phyloP scores from a whole-genome alignment of 2,797 vertebrate species.

The Stomatorhinus walkeri region DNA sequence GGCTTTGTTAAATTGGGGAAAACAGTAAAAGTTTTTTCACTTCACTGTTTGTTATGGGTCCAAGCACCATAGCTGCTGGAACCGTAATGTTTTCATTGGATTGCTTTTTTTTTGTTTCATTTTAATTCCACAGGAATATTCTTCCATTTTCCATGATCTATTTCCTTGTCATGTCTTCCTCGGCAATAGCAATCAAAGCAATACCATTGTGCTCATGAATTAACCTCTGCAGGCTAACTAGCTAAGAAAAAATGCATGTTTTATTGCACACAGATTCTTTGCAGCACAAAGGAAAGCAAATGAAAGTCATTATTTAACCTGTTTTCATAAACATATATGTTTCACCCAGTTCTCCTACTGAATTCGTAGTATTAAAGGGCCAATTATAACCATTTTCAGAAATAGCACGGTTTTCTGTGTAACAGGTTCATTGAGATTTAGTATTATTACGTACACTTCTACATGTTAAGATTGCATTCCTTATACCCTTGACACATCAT shows the following conservation, averaged over 20 bases:
- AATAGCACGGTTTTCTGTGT: background rate
- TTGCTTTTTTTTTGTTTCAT: background rate
- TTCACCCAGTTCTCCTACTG: background rate
- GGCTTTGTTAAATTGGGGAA: background rate
- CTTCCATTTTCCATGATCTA: background rate
- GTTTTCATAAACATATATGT: background rate
- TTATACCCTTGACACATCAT: background rate
- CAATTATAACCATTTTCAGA: background rate
- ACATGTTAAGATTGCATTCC: background rate
- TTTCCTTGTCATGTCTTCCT: constrained; percentile 7
- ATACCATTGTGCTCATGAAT: background rate
- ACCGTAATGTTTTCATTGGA: background rate
- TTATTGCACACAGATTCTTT: background rate
- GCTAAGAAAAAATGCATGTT: background rate
- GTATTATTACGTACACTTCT: background rate
- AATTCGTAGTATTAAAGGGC: background rate
- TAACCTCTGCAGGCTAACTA: background rate
- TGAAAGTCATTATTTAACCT: background rate
- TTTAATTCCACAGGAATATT: background rate
- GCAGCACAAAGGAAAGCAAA: background rate
- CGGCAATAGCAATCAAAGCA: background rate
- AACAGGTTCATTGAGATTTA: background rate
- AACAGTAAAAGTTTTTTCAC: background rate
- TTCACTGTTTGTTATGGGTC: background rate
- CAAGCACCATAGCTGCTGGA: background rate